Base-by-base conservation (phyloP, 2,888 invertebrate genomes). In the Drosophila diplacantha region DNA sequence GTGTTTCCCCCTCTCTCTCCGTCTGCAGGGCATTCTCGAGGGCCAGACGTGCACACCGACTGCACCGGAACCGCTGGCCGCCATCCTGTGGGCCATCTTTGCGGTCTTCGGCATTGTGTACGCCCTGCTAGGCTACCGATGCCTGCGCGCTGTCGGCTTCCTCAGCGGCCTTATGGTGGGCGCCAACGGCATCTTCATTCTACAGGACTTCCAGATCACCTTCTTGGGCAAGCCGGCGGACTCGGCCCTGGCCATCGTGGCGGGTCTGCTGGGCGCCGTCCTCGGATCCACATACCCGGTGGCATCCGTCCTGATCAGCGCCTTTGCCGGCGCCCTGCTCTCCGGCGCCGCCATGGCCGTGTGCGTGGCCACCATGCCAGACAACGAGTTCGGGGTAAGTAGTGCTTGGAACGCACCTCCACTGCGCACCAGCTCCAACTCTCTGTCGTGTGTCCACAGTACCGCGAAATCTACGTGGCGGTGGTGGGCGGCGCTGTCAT, bases 111-210 rank as follows among this genome's bases (percentile, higher is more conserved):
- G 95, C 64, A 91, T 95, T 74, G 92, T 96, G 60, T 96, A 95
- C 86, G 94, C 94, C 69, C 90, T 95, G 72, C 93, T 95, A 86
- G 96, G 96, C 56, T 96, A 96, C 89, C 92, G 96, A 69, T 95
- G 95, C 87, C 94, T 96, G 88, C 95, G 95, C 87, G 94, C 94
- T 14, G 93, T 94, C 65, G 95, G 96, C 92, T 96, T 96, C 87
- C 90, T 96, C 51, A 96, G 95, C 47, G 96, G 96, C 32, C 93
- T 96, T 86, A 93, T 95, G 65, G 96, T 95, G 86, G 95, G 94
- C 16, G 92, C 95, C 50, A 92, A 94, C 68, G 91, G 95, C 69
- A 94, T 95, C 39, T 96, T 96, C 82, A 94, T 95, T 86, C 90
- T 94, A 50, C 95, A 95, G 87, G 94, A 95, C 84, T 92, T 93